Evolutionary conservation across 2,888 invertebrate species (phyloP).

Genomic region (Cerastoderma edule): DNA sequence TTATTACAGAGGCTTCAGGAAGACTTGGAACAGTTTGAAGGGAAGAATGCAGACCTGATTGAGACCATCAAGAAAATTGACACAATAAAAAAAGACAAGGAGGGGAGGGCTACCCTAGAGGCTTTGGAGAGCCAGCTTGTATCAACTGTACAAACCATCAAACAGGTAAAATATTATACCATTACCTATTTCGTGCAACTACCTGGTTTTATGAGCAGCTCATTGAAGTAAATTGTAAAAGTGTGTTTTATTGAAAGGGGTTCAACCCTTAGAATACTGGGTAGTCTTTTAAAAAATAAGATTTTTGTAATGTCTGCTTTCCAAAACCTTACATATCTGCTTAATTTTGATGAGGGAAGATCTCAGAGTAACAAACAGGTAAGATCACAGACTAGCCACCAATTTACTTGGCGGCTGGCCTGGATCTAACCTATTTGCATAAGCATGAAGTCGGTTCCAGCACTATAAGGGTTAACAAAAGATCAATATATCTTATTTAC

Average conservation of each 20-base stretch:
- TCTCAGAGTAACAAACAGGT: no score
- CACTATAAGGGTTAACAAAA: no score
- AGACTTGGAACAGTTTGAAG: slow-evolving; percentile 59
- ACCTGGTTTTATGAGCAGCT: background rate
- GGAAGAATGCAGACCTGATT: slow-evolving; percentile 56
- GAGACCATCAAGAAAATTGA: slow-evolving; percentile 63
- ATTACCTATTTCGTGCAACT: background rate
- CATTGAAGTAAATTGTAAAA: background rate
- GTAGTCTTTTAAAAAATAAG: background rate
- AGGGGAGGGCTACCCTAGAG: slow-evolving; percentile 63
- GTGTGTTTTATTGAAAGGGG: background rate
- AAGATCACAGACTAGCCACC: no score
- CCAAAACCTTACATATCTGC: no score
- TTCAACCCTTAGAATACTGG: background rate
- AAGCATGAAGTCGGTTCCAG: no score
- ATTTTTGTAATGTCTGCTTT: background rate
- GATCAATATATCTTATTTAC: no score
- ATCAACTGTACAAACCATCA: slow-evolving; percentile 57
- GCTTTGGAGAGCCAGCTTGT: slow-evolving; percentile 61
- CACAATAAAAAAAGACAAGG: slow-evolving; percentile 65
- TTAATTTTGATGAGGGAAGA: no score
- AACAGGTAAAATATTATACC: slow-evolving; percentile 48
- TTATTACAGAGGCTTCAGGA: slow-evolving; percentile 57
- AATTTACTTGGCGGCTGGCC: no score
- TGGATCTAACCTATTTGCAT: no score